These are phyloP conservation scores for Champsocephalus gunnari DNA, from an alignment of 2,797 vertebrate genomes.

Conservation along the genomic window DNA sequence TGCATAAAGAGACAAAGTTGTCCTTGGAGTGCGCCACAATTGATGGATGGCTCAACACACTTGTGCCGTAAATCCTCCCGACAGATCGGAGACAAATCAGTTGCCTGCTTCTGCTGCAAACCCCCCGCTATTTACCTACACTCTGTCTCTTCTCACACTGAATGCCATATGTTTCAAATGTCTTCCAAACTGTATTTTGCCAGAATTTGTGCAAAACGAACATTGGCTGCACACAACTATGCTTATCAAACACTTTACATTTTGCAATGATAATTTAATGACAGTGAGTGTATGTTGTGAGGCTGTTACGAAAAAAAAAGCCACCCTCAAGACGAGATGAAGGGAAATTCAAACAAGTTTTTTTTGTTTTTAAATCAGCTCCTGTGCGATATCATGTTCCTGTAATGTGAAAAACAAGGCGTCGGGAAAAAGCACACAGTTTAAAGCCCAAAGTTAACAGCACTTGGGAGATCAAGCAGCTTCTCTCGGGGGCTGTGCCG, in stretches of 20 bases:
- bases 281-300: conserved; percentile 72
- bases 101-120: conserved; percentile 50
- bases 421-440: conserved; percentile 52
- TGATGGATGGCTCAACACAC: conserved; percentile 86
- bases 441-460: conserved; percentile 74
- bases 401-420: conserved; percentile 65
- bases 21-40: conserved; percentile 81
- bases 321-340: conserved; percentile 61
- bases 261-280: conserved; percentile 69
- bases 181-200: conserved; percentile 65
- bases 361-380: conserved; percentile 27
- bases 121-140: conserved; percentile 58
- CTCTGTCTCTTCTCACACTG: conserved; percentile 48
- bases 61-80: conserved; percentile 84
- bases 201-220: conserved; percentile 69
- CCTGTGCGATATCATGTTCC: conserved; percentile 50
- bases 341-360: conserved; percentile 44
- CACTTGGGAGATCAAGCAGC: conserved; percentile 74
- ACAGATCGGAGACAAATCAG: conserved; percentile 82
- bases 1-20: conserved; percentile 86
- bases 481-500: conserved; percentile 62
- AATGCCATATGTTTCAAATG: conserved; percentile 63
- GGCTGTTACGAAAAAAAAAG: conserved; percentile 67
- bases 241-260: conserved; percentile 85
- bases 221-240: conserved; percentile 73